Conservation (phyloP, 1,140 invertebrate species). For the Zaprionus capensis region DNA sequence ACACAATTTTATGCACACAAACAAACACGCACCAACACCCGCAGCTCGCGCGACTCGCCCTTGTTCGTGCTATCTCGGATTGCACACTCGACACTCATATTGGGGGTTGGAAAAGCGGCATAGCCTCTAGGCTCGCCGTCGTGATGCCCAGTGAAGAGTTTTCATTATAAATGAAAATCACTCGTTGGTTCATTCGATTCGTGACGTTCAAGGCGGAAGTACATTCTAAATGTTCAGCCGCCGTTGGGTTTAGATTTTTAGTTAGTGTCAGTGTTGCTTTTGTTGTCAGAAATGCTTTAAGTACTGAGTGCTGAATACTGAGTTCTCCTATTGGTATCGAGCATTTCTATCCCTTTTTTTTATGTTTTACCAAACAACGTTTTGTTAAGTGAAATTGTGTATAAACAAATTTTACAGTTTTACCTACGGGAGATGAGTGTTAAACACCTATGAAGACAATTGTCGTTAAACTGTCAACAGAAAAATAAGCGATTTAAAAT, state of each 20-base stretch:
- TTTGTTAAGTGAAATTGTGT: slow-evolving; percentile 40
- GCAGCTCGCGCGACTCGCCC: slow-evolving; percentile 48
- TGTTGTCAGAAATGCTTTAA: slow-evolving; percentile 31
- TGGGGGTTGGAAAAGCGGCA: slow-evolving; percentile 74
- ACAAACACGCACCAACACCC: slow-evolving; percentile 28
- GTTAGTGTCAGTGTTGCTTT: slow-evolving; percentile 12
- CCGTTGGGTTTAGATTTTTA: slow-evolving; percentile 8
- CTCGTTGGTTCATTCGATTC: slow-evolving; percentile 83
- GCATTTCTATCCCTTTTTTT: slow-evolving; percentile 18
- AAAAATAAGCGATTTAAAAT: not conserved
- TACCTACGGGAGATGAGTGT: not conserved
- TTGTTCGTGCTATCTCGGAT: slow-evolving; percentile 47
- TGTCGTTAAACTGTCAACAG: not conserved
- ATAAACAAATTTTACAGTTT: not conserved
- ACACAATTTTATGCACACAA: slow-evolving; percentile 31
- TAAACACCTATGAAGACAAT: not conserved
- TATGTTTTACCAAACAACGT: slow-evolving; percentile 14
- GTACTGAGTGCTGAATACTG: slow-evolving; percentile 3
- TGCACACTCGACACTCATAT: slow-evolving; percentile 38
- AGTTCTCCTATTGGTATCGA: slow-evolving; percentile 14
- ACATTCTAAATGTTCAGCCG: slow-evolving; percentile 48
- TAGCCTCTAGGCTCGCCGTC: slow-evolving; percentile 26
- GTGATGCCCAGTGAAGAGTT: slow-evolving; percentile 72
- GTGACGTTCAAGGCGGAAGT: slow-evolving; percentile 82
- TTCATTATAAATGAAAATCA: slow-evolving; percentile 80